Conservation (phyloP, 1,140 invertebrate genomes). For the Drosophila pseudoananassae region DNA sequence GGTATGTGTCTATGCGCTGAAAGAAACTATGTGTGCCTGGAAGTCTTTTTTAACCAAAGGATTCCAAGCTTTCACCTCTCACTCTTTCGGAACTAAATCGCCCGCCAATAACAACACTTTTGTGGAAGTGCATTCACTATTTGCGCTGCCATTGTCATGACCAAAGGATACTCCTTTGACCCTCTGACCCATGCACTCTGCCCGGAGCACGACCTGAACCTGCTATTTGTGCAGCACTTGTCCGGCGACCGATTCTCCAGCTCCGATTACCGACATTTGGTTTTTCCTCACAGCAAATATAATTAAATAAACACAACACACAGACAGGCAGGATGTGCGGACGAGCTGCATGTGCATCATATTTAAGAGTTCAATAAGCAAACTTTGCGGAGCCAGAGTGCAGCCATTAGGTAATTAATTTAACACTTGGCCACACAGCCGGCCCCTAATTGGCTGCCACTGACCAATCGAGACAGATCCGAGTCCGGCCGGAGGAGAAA, state of each 20-base stretch:
- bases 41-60: too few species aligned
- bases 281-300: constrained; percentile 71
- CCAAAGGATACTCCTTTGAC: constrained; percentile 8
- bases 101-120: background rate
- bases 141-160: constrained; percentile 67
- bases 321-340: constrained; percentile 4
- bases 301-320: constrained; percentile 65
- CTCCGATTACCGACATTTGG: constrained; percentile 72
- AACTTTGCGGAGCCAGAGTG: constrained; percentile 29
- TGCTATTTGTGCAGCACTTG: constrained; percentile 73
- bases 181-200: constrained; percentile 5
- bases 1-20: constrained; percentile 2
- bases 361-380: constrained; percentile 75
- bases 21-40: background rate
- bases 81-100: background rate
- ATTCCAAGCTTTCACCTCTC: too few species aligned
- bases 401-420: constrained; percentile 80
- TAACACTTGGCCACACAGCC: constrained; percentile 67
- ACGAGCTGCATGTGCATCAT: constrained; percentile 59
- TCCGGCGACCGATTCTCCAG: constrained; percentile 36
- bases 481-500: constrained; percentile 13
- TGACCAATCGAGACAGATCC: constrained; percentile 58
- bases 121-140: constrained; percentile 36
- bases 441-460: constrained; percentile 75
- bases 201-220: constrained; percentile 42